Percentiles rank a stretch among this genome's conserved stretches.
These are phyloP conservation scores for Tiliqua scincoides DNA, from an alignment of 2,113 vertebrate genomes.

Conservation along the genomic window DNA sequence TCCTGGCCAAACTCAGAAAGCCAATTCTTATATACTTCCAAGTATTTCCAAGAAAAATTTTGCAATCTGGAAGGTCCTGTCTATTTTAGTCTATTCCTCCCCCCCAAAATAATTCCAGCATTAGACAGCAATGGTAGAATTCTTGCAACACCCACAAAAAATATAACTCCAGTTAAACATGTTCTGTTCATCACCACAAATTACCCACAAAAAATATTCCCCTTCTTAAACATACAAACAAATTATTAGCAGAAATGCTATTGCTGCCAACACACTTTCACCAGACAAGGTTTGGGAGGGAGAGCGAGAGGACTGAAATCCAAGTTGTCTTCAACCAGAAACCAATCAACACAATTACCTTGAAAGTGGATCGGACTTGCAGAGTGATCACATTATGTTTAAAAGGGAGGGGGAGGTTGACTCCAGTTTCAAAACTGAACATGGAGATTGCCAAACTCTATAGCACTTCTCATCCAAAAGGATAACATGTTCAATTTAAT, in stretches of 20 bases:
- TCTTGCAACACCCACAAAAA: conserved; percentile 50
- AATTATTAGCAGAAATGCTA: conserved; percentile 69
- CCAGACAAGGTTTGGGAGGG: conserved; percentile 66
- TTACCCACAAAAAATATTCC: conserved; percentile 65
- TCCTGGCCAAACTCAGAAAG: background rate
- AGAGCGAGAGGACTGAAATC: conserved; percentile 52
- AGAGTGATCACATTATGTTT: conserved; percentile 78
- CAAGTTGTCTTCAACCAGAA: conserved; percentile 74
- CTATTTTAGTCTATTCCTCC: conserved; percentile 4
- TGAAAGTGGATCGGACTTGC: conserved; percentile 75
- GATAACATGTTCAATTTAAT: conserved; percentile 77
- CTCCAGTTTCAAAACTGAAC: conserved; percentile 74
- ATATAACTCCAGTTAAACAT: conserved; percentile 49
- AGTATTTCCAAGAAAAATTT: background rate
- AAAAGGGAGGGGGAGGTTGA: conserved; percentile 64
- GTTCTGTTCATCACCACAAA: conserved; percentile 53
- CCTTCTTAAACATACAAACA: conserved; percentile 67
- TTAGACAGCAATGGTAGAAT: conserved; percentile 41
- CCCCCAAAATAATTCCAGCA: conserved; percentile 14
- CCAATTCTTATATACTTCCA: background rate
- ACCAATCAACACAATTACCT: conserved; percentile 71
- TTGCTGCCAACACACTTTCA: conserved; percentile 68
- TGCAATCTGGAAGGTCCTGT: conserved; percentile 23
- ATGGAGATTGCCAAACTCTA: conserved; percentile 73
- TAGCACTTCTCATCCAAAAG: conserved; percentile 75